A percentile compares a stretch with the other conserved stretches of the same genome.
phyloP scores from a whole-genome alignment of 1,140 invertebrate genomes.

The Spodoptera litura region DNA sequence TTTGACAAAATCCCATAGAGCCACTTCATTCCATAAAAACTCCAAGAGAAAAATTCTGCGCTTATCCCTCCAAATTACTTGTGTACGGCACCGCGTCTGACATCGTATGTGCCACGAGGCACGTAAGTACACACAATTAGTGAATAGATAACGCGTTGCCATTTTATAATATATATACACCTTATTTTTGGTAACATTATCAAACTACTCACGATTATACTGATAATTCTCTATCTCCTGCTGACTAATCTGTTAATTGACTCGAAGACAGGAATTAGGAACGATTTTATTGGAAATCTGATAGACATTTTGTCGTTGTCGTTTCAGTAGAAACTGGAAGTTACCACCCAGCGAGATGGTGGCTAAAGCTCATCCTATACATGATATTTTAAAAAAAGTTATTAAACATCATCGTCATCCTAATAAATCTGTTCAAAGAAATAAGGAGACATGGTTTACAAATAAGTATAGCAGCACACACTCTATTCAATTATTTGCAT shows the following conservation, averaged over 20 bases:
- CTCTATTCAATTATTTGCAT: no score
- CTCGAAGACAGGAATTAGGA: background rate
- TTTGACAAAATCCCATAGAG: background rate
- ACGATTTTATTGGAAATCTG: background rate
- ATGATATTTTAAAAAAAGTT: no score
- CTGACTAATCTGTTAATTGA: conserved; percentile 15
- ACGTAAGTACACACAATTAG: conserved; percentile 34
- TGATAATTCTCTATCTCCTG: background rate
- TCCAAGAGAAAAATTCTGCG: background rate
- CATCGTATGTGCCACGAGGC: conserved; percentile 1
- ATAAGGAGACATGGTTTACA: no score
- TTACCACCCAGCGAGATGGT: no score
- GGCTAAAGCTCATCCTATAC: no score
- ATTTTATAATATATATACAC: background rate
- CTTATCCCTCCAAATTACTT: background rate
- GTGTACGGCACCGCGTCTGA: background rate
- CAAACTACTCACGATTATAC: background rate
- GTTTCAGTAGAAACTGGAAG: no score
- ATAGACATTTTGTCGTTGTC: background rate
- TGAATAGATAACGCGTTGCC: conserved; percentile 2
- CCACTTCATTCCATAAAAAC: background rate
- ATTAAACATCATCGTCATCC: no score
- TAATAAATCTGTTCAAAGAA: no score
- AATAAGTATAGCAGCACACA: no score
- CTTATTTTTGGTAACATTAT: conserved; percentile 23